phyloP scores from a whole-genome alignment of 1,140 invertebrate species.

The Galleria mellonella region DNA sequence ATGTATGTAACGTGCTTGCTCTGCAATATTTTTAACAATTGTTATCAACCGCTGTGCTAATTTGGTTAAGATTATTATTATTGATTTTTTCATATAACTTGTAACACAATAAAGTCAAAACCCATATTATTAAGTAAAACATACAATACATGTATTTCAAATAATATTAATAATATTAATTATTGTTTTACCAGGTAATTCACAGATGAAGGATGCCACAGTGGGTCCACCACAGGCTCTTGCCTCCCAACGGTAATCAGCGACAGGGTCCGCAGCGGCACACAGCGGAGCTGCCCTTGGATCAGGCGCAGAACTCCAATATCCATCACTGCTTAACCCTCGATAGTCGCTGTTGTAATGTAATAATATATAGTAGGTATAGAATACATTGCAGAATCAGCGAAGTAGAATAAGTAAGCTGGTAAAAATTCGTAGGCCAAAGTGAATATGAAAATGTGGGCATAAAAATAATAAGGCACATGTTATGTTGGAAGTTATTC shows the following conservation, averaged over 20 bases:
- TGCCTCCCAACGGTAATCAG: constrained; percentile 82
- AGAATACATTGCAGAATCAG: neutral
- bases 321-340: constrained; percentile 77
- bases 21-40: too few relatives aligned
- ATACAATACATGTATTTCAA: too few relatives aligned
- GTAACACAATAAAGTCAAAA: too few relatives aligned
- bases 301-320: constrained; percentile 77
- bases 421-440: too few relatives aligned
- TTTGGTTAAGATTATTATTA: too few relatives aligned
- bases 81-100: too few relatives aligned
- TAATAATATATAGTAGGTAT: neutral
- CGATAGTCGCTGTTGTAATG: constrained; percentile 64
- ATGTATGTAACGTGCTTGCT: too few relatives aligned
- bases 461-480: too few relatives aligned
- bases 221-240: constrained; percentile 82
- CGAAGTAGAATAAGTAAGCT: neutral
- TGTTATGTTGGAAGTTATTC: too few relatives aligned
- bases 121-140: too few relatives aligned
- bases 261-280: constrained; percentile 80
- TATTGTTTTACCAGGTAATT: constrained; percentile 78
- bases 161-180: neutral
- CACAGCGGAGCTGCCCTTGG: constrained; percentile 74
- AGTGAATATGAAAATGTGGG: too few relatives aligned
- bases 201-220: constrained; percentile 83
- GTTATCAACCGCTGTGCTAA: too few relatives aligned